A percentile compares a stretch with the other conserved stretches of the same genome.
phyloP scores from a whole-genome alignment of 2,113 vertebrate species.

The Cyrtonyx montezumae region DNA sequence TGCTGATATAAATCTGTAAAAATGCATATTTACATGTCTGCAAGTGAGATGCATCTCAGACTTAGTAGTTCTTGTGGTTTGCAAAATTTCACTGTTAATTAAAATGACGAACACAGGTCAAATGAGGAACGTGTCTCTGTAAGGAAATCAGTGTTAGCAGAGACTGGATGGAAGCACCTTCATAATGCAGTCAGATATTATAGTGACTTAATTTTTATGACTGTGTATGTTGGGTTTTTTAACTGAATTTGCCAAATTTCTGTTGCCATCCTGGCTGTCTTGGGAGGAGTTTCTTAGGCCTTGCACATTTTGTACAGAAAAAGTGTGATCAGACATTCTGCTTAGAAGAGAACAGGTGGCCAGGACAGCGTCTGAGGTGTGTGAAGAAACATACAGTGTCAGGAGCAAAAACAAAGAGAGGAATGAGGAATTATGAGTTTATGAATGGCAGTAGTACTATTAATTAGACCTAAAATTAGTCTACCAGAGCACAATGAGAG shows the following conservation, averaged over 20 bases:
- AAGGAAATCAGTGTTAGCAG: background rate
- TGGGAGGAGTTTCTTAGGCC: background rate
- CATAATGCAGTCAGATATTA: background rate
- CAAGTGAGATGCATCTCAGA: background rate
- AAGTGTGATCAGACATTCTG: background rate
- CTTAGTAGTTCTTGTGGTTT: background rate
- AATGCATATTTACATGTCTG: background rate
- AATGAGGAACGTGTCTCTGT: background rate
- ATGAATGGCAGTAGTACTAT: background rate
- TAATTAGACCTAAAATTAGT: background rate
- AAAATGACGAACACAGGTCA: background rate
- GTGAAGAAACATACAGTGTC: background rate
- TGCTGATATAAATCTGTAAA: background rate
- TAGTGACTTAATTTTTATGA: background rate
- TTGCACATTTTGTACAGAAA: background rate
- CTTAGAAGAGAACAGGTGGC: background rate
- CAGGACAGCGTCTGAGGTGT: background rate
- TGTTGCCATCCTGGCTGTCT: background rate
- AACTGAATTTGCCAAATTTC: background rate
- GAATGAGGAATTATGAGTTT: background rate
- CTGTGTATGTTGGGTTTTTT: background rate
- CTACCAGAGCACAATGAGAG: background rate
- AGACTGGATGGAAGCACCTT: background rate
- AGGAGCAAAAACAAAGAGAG: background rate
- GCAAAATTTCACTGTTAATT: background rate